These are phyloP conservation scores for Notarius quadriscutis DNA, from an alignment of 2,113 vertebrate genomes.

Conservation along the genomic window DNA sequence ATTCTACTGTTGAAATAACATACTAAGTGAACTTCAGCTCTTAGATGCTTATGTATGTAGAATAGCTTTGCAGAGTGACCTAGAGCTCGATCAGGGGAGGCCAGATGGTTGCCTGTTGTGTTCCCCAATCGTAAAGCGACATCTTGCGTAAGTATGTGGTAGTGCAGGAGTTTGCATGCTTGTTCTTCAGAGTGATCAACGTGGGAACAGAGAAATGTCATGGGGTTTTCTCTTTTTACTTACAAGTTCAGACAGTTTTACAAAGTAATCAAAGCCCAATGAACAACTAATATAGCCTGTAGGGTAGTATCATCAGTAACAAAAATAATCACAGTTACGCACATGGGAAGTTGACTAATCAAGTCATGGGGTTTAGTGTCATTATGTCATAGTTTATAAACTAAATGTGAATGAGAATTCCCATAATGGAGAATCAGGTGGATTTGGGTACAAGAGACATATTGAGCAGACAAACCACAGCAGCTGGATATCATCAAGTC, in stretches of 20 bases:
- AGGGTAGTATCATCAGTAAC: background rate
- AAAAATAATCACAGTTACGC: background rate
- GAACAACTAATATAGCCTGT: background rate
- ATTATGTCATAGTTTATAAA: background rate
- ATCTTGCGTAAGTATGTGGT: background rate
- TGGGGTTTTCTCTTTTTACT: background rate
- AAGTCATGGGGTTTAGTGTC: background rate
- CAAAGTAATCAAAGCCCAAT: background rate
- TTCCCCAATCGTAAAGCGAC: background rate
- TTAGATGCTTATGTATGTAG: background rate
- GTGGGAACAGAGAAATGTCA: background rate
- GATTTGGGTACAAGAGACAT: background rate
- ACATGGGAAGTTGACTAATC: background rate
- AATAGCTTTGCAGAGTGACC: background rate
- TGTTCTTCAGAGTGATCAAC: background rate
- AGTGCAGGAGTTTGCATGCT: background rate
- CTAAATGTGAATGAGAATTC: background rate
- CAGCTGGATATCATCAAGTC: too few species aligned
- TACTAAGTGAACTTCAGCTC: background rate
- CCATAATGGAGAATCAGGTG: background rate
- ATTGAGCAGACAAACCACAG: background rate
- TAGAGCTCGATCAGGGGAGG: background rate
- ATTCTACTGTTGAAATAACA: background rate
- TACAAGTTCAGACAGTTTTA: background rate
- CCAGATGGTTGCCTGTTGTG: background rate